These are phyloP conservation scores for Hypotaenidia okinawae DNA, from an alignment of 2,797 vertebrate species.

Conservation along the genomic window DNA sequence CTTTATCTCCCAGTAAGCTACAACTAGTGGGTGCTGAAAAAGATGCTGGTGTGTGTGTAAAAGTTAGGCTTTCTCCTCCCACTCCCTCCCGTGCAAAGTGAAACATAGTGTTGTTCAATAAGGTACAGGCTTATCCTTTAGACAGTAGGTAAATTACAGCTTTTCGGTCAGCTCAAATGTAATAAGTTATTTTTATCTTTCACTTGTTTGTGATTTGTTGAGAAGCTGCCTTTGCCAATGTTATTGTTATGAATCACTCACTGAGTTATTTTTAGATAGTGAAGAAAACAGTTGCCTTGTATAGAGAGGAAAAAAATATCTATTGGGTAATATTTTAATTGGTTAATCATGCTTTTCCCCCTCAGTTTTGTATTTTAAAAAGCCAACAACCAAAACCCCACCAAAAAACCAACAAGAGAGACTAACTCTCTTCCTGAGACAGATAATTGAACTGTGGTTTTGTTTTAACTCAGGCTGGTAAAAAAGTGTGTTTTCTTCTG, in stretches of 20 bases:
- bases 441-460: background rate
- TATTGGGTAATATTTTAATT: background rate
- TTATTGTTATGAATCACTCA: background rate
- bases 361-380: background rate
- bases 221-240: background rate
- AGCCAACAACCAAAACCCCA: accelerated
- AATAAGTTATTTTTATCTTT: slow-evolving; percentile 21
- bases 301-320: background rate
- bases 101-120: background rate
- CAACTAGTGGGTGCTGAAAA: background rate
- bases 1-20: background rate
- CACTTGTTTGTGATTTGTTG: background rate
- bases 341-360: background rate
- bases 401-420: background rate
- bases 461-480: background rate
- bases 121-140: background rate
- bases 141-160: background rate
- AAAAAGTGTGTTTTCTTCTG: slow-evolving; percentile 60
- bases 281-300: background rate
- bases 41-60: background rate
- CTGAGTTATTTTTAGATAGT: slow-evolving; percentile 2
- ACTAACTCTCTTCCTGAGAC: background rate
- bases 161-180: slow-evolving; percentile 22
- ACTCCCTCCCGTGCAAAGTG: background rate
- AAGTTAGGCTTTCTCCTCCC: background rate